Conservation (phyloP, 2,797 vertebrate species). For the Clarias platycephalus region DNA sequence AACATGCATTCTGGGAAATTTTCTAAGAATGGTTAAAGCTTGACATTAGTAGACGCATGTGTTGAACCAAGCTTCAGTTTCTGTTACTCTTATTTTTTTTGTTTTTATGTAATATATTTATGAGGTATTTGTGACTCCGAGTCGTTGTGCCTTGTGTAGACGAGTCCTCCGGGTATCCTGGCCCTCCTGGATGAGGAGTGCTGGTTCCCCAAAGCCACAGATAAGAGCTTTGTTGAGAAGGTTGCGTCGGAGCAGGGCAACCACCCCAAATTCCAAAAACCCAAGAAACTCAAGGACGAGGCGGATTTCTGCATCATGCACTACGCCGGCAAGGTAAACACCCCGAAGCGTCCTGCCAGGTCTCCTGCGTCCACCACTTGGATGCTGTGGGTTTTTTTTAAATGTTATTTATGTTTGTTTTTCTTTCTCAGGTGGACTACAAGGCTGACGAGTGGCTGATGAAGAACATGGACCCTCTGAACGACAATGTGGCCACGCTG, state of each 20-base stretch:
- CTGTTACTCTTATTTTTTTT: too few species aligned
- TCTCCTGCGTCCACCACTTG: neutral
- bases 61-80: too few species aligned
- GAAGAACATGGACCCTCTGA: conserved; percentile 99
- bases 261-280: conserved; percentile 95
- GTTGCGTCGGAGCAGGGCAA: conserved; percentile 93
- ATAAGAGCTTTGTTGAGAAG: conserved; percentile 98
- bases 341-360: neutral
- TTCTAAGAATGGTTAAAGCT: too few species aligned
- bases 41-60: too few species aligned
- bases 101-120: too few species aligned
- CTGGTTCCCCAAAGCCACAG: conserved; percentile 98
- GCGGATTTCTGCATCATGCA: conserved; percentile 96
- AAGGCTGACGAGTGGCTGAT: conserved; percentile 97
- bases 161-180: conserved; percentile 92
- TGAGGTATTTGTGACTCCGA: too few species aligned
- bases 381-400: too few species aligned
- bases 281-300: conserved; percentile 95
- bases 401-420: neutral
- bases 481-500: conserved; percentile 90
- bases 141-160: conserved; percentile 66
- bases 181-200: conserved; percentile 96
- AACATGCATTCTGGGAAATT: too few species aligned
- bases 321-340: conserved; percentile 91
- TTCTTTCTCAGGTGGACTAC: conserved; percentile 86